phyloP scores from a whole-genome alignment of 2,888 invertebrate genomes.

The Ochropacha duplaris region DNA sequence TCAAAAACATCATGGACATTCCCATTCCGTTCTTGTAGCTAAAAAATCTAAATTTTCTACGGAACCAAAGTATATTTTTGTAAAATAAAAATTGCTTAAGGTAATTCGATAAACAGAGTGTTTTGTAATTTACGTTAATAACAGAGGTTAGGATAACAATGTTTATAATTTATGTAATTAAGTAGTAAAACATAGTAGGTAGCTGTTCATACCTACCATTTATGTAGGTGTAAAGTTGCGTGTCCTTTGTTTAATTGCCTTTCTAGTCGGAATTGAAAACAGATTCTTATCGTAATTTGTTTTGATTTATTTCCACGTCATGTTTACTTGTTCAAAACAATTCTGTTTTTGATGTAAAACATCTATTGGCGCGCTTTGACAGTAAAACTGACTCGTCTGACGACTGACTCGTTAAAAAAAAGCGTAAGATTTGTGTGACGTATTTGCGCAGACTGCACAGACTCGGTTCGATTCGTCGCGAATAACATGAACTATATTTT shows the following conservation, averaged over 20 bases:
- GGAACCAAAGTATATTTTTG: not conserved
- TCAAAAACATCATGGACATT: no score
- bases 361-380: no score
- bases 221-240: not conserved
- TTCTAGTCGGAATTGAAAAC: slow-evolving; percentile 5
- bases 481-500: no score
- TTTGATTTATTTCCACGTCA: not conserved
- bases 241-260: slow-evolving; percentile 3
- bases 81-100: not conserved
- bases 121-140: slow-evolving; percentile 9
- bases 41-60: not conserved
- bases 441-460: no score
- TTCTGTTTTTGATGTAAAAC: no score
- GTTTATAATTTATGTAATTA: slow-evolving; percentile 5
- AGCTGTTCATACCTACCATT: no score
- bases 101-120: slow-evolving; percentile 5
- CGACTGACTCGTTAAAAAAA: no score
- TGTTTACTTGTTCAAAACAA: not conserved
- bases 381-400: no score
- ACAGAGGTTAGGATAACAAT: slow-evolving; percentile 1
- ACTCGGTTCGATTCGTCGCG: no score
- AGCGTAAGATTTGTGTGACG: no score
- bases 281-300: slow-evolving; percentile 1
- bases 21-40: no score
- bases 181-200: not conserved